Percentiles rank a stretch among this genome's conserved stretches.
These are phyloP conservation scores for Coreius guichenoti DNA, from an alignment of 2,797 vertebrate genomes.

Conservation along the genomic window DNA sequence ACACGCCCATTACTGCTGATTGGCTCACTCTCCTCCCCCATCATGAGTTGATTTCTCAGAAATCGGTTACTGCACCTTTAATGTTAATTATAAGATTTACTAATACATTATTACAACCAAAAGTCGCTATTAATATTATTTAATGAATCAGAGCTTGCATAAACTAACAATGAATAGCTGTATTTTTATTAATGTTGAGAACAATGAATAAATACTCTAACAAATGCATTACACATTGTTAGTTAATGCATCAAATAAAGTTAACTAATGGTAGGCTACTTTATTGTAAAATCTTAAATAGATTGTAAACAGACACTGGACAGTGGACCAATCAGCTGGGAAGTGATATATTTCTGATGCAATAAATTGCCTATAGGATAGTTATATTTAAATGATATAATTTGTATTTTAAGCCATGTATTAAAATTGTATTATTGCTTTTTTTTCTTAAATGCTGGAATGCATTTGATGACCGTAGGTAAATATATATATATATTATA, in stretches of 20 bases:
- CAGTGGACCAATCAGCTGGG: neutral
- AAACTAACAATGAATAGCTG: neutral
- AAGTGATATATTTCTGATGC: neutral
- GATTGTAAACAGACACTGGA: neutral
- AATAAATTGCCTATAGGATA: neutral
- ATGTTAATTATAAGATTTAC: neutral
- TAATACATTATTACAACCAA: neutral
- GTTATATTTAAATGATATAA: neutral
- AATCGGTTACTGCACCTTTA: neutral
- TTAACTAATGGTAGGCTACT: neutral
- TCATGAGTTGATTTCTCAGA: too few relatives aligned
- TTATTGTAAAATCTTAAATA: too few relatives aligned
- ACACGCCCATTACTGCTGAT: too few relatives aligned
- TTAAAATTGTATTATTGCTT: neutral
- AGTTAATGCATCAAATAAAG: neutral
- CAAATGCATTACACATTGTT: too few relatives aligned
- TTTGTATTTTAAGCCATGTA: neutral
- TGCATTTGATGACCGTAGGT: too few relatives aligned
- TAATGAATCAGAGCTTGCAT: neutral
- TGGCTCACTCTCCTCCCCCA: too few relatives aligned
- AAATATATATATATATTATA: too few relatives aligned
- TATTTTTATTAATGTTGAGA: neutral
- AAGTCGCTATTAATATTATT: neutral
- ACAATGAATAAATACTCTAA: too few relatives aligned
- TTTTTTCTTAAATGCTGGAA: too few relatives aligned